Evolutionary conservation across 2,113 vertebrate genomes (phyloP), one percentile per base, ranked within the genome.

Genomic region (Odocoileus virginianus): DNA sequence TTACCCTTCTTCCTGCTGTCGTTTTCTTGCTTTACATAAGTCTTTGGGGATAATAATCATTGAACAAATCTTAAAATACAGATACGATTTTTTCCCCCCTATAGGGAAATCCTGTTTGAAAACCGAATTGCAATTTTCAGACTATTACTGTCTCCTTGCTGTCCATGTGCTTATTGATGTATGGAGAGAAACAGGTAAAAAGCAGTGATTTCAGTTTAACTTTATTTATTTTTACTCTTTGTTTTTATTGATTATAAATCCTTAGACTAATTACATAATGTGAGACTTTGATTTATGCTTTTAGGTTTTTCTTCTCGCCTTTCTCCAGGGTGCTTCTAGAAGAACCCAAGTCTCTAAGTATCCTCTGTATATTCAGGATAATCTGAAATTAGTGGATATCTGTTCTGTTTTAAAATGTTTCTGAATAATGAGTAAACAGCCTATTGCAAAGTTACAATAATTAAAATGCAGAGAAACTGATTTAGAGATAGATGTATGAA

Each of bases 101-200:
- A 8, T 96, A 99, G 99, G 99, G 15, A 99, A 98, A 84, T 99
- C 98, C 28, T 99, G 99, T 97, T 99, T 99, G 99, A 99, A 99
- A 99, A 99, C 99, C 23, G 99, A 99, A 98, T 98, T 99, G 96
- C 99, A 99, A 97, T 99, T 99, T 98, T 99, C 99, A 16, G 99
- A 99, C 93, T 99, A 99, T 99, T 99, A 99, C 96, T 99, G 99
- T 96, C 99, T 99, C 67, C 99, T 99, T 98, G 99, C 99, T 30
- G 99, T 99, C 96, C 99, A 99, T 28, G 98, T 99, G n/a, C 99
- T 99, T 96, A 97, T 99, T 13, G 99, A 99, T 98, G 97, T 99
- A 87, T 99, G 99, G 99, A 98, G 97, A 36, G 99, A 99, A 86
- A 99, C 99, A 58, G 99, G 99, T 99, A 98, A 30, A 99, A 94